Evolutionary conservation across 2,797 vertebrate species (phyloP), one percentile per base, ranked within the genome.

Genomic region (Enteromius unitaeniatus): DNA sequence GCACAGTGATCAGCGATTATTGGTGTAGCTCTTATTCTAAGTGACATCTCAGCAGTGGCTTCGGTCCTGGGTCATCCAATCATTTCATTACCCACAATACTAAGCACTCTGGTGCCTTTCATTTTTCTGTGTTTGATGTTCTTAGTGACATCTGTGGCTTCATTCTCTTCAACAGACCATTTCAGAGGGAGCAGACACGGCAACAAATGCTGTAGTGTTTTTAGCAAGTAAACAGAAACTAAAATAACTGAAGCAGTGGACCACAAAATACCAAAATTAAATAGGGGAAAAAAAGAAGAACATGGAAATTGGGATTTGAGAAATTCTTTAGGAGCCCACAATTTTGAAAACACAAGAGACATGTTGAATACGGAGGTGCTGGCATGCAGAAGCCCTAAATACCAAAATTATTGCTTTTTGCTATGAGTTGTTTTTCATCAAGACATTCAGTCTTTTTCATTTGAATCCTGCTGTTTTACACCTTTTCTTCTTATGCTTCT

Each of bases 181-280:
- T 74, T 78, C 31, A 74, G 64, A 23, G 15, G 37, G 26, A 73
- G 47, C 60, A 65, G 21, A 15, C 70, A 53, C 8, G 0, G 28
- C 42, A 74, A 85, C 84, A 85, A 81, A 83, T 42, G 67, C 73
- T 49, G 47, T 64, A 62, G 68, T 62, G 68, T 83, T 70, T 85
- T 77, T 58, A 28, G 42, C 8, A 79, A 69, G 74, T 70, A 67
- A 74, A 73, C 51, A 76, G 49, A 64, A 68, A 74, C 76, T 62
- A 85, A 78, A 82, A 75, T 79, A 85, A 77, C 76, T 60, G 11
- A 40, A 80, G 65, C 26, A 67, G 64, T 64, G 19, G 51, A 83
- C 64, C 82, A 81, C 51, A 84, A 79, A 69, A 87, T 75, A 78
- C 80, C 21, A 51, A 82, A 87, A 80, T 74, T 74, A 79, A 81